Base-by-base conservation (phyloP, 2,888 invertebrate genomes). In the Stenchaetothrips biformis region DNA sequence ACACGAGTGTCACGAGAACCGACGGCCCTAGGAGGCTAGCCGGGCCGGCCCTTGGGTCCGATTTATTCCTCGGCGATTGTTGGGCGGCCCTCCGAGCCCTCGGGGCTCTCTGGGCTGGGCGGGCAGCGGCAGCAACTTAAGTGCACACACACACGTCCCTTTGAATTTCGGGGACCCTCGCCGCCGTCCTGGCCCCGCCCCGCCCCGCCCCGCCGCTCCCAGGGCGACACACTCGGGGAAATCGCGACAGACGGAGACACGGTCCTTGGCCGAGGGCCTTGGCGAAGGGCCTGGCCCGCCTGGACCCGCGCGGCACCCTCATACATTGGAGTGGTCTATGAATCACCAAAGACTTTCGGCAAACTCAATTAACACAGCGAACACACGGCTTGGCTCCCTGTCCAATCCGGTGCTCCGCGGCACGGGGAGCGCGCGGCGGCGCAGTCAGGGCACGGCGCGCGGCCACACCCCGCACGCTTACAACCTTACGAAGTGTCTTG, bases 301-400 rank as follows among this genome's bases (percentile, higher is more conserved):
- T n/a, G 13, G 16, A 18, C 53, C 53, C 13, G 4, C 53, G 13
- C 67, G 21, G n/a, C 67, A 7, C 67, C n/a, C 67, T 74, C 67
- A 74, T 74, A 74, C 67, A 74, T 74, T 74, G 25, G 67, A 74
- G 67, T 74, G 67, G 67, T 74, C 67, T 74, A 74, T 74, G 67
- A 25, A 74, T 74, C 67, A 74, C 67, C 67, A 74, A 74, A 25
- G 67, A 74, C 67, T 74, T 21, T 74, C 67, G 25, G 67, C 67
- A 74, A 74, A 74, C 67, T 74, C 67, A 25, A 74, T 74, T 74
- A 74, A 25, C 67, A 7, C 53, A 18, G 53, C 13, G 25, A 74
- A 74, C 67, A 74, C 67, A 53, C 53, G 67, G 67, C 25, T 37
- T 4, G 2, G 37, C 37, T 37, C 16, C 9, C 53, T 53, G 16